Evolutionary conservation across 2,113 vertebrate species (phyloP).

Genomic region (Panthera leo): DNA sequence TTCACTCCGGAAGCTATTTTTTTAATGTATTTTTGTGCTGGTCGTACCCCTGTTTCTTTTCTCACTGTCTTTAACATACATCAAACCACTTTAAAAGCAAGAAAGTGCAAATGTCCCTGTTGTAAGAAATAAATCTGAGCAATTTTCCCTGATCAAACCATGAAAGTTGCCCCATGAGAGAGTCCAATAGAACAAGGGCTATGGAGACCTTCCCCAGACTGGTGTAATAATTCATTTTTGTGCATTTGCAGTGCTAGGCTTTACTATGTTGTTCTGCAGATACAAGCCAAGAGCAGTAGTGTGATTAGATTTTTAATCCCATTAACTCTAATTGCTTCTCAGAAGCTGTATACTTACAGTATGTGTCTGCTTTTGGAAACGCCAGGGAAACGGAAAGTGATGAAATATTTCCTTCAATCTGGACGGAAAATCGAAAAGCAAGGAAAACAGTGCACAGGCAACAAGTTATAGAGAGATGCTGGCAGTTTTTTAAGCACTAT

Average conservation of each 20-base stretch:
- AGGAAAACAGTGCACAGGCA: neutral
- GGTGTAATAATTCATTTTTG: conserved; percentile 62
- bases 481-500: neutral
- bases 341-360: conserved; percentile 66
- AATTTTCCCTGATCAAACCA: conserved; percentile 49
- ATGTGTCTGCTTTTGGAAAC: conserved; percentile 65
- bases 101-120: conserved; percentile 9
- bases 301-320: conserved; percentile 77
- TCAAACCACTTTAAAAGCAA: conserved; percentile 57
- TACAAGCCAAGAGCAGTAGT: conserved; percentile 58
- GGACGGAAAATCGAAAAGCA: neutral
- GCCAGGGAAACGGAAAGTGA: neutral
- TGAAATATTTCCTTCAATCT: conserved; percentile 51
- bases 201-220: neutral
- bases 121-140: conserved; percentile 50
- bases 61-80: conserved; percentile 25
- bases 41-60: neutral
- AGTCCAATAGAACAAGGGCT: conserved; percentile 29
- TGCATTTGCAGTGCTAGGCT: conserved; percentile 32
- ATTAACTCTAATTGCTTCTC: conserved; percentile 76
- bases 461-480: neutral
- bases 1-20: neutral
- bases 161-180: conserved; percentile 45
- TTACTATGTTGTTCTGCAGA: conserved; percentile 38
- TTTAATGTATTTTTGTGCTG: neutral